Evolutionary conservation across 2,113 vertebrate genomes (phyloP).

Genomic region (Aldabrachelys gigantea): DNA sequence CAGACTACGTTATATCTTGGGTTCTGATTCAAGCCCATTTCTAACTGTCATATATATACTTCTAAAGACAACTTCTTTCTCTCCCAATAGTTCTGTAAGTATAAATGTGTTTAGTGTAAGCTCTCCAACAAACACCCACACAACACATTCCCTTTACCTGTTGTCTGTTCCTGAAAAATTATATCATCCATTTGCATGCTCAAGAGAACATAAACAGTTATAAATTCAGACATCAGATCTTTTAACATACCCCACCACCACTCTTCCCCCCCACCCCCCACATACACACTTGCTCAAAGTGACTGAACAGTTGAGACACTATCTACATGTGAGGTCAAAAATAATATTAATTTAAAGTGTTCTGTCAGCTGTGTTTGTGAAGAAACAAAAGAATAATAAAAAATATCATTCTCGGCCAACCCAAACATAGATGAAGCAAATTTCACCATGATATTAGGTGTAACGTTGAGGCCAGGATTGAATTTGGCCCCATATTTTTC

Average conservation of each 20-base stretch:
- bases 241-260: constrained; percentile 49
- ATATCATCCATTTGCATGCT: neutral
- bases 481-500: constrained; percentile 51
- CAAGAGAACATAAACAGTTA: constrained; percentile 53
- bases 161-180: constrained; percentile 26
- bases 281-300: constrained; percentile 54
- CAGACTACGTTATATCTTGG: neutral
- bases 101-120: constrained; percentile 55
- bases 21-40: neutral
- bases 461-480: constrained; percentile 27
- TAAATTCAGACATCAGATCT: constrained; percentile 64
- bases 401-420: constrained; percentile 70
- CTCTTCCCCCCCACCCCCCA: neutral
- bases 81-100: constrained; percentile 45
- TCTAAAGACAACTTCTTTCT: constrained; percentile 18
- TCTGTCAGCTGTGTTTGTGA: constrained; percentile 72
- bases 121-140: constrained; percentile 63
- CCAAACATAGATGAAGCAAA: constrained; percentile 60
- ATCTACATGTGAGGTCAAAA: constrained; percentile 74
- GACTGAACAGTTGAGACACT: constrained; percentile 76
- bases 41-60: neutral
- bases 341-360: constrained; percentile 66
- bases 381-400: constrained; percentile 65
- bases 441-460: constrained; percentile 38
- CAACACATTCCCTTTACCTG: constrained; percentile 30